These are phyloP conservation scores for Heliangelus exortis DNA, from an alignment of 2,797 vertebrate species.

Conservation along the genomic window DNA sequence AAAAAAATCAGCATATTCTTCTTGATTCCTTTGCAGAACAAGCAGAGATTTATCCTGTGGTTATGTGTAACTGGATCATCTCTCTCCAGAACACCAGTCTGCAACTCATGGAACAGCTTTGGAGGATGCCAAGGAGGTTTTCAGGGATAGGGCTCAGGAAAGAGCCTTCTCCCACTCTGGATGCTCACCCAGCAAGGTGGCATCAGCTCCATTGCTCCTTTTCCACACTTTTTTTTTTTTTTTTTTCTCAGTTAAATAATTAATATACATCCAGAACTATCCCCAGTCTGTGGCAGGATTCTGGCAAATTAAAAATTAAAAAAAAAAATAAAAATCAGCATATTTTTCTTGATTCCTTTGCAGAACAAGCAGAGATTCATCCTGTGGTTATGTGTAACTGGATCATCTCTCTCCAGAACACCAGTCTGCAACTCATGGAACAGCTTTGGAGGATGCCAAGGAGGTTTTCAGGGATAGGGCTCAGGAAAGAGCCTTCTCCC, in stretches of 20 bases:
- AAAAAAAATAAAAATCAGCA: too few species aligned
- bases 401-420: too few species aligned
- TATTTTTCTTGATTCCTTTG: too few species aligned
- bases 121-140: neutral
- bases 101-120: neutral
- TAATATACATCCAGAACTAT: neutral
- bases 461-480: neutral
- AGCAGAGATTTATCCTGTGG: neutral
- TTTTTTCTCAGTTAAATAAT: neutral
- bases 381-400: too few species aligned
- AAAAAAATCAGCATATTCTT: too few species aligned
- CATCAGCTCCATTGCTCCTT: neutral
- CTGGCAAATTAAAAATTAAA: too few species aligned
- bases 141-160: neutral
- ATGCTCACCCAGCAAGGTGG: neutral
- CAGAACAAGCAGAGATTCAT: too few species aligned
- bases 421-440: neutral
- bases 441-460: neutral
- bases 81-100: neutral
- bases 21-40: neutral
- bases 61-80: neutral
- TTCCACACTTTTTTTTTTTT: neutral
- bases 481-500: neutral
- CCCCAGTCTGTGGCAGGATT: neutral
- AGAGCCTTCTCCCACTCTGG: neutral